A percentile compares a stretch with the other conserved stretches of the same genome.
These are phyloP conservation scores for Ataeniobius toweri DNA, from an alignment of 2,797 vertebrate species.

Conservation along the genomic window DNA sequence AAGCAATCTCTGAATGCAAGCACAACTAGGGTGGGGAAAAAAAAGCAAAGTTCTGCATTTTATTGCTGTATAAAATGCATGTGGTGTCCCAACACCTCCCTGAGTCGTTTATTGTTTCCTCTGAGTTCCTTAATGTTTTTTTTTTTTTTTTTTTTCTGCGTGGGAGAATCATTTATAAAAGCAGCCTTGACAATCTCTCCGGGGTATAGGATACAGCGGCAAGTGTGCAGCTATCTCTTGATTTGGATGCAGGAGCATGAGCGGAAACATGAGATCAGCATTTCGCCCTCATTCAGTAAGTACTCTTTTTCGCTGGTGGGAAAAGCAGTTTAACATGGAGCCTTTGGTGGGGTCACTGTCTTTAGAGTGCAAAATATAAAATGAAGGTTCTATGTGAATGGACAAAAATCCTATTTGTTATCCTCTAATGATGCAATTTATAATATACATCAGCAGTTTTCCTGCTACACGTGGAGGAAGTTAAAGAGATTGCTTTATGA, in stretches of 20 bases:
- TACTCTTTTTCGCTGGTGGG: constrained; percentile 14
- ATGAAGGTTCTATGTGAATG: not conserved
- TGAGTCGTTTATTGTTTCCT: constrained; percentile 46
- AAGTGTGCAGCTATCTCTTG: constrained; percentile 24
- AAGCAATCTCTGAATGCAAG: not conserved
- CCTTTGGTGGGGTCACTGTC: not conserved
- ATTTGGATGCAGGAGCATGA: constrained; percentile 48
- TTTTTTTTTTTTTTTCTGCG: constrained; percentile 8
- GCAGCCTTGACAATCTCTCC: constrained; percentile 45
- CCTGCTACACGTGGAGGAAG: constrained; percentile 10
- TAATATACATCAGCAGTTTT: constrained; percentile 6
- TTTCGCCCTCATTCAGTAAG: constrained; percentile 17
- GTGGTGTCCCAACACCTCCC: constrained; percentile 26
- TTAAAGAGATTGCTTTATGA: constrained; percentile 27
- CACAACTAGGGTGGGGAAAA: not conserved
- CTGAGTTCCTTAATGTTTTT: constrained; percentile 52
- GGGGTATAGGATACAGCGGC: constrained; percentile 19
- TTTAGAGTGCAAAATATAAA: not conserved
- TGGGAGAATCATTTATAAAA: constrained; percentile 56
- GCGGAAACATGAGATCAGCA: constrained; percentile 33
- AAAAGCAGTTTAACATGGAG: constrained; percentile 11
- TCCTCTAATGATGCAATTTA: not conserved
- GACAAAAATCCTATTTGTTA: not conserved
- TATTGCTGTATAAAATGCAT: constrained; percentile 36
- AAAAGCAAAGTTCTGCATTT: constrained; percentile 48